These are phyloP conservation scores for Echiichthys vipera DNA, from an alignment of 2,797 vertebrate genomes.

Conservation along the genomic window DNA sequence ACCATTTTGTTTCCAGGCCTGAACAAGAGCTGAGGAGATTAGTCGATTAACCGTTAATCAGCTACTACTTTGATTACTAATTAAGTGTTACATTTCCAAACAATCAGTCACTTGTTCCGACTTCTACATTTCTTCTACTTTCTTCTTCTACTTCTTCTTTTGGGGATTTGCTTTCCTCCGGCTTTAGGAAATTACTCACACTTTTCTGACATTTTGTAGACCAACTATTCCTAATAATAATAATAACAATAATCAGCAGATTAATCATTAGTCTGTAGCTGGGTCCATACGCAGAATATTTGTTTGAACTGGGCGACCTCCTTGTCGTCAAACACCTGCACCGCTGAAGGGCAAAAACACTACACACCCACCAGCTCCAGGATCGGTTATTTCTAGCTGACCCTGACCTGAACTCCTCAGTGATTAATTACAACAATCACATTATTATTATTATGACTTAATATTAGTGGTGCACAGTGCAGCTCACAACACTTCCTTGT, in stretches of 20 bases:
- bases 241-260: background rate
- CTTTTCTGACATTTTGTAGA: too few species aligned
- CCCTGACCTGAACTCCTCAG: background rate
- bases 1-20: background rate
- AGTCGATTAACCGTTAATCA: too few species aligned
- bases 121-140: background rate
- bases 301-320: background rate
- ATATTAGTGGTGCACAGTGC: background rate
- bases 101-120: background rate
- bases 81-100: background rate
- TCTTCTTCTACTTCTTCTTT: too few species aligned
- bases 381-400: background rate
- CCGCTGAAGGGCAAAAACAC: background rate
- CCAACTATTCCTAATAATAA: background rate
- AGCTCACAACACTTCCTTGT: background rate
- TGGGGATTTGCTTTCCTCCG: too few species aligned
- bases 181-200: too few species aligned
- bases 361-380: background rate
- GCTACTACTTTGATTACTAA: background rate
- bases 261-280: background rate
- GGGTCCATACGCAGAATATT: background rate
- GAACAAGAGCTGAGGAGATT: background rate
- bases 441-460: background rate
- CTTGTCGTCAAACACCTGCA: constrained; percentile 2
- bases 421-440: background rate